Percentiles rank a stretch among this genome's conserved stretches.
Conservation (phyloP, 2,888 invertebrate species). For the Tachina lurida region DNA sequence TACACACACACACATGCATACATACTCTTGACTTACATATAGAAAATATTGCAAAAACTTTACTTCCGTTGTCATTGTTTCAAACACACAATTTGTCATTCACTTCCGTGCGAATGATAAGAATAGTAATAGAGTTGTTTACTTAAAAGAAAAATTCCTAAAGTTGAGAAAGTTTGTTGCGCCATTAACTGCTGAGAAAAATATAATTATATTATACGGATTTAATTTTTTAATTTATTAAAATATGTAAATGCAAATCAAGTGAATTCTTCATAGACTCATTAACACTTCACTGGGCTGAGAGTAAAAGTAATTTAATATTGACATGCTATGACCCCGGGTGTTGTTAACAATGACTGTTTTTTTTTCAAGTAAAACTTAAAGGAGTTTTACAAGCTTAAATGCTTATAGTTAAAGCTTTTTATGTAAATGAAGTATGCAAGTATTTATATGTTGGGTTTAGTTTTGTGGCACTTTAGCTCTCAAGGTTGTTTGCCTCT, state of each 20-base stretch:
- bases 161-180: background rate
- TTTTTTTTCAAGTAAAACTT: background rate
- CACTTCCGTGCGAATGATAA: constrained; percentile 25
- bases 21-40: background rate
- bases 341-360: background rate
- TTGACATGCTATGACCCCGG: constrained; percentile 34
- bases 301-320: constrained; percentile 23
- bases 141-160: background rate
- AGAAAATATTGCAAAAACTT: background rate
- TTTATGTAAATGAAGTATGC: background rate
- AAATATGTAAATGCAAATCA: constrained; percentile 12
- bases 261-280: constrained; percentile 16
- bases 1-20: background rate
- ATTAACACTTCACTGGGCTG: constrained; percentile 16
- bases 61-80: constrained; percentile 50
- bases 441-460: background rate
- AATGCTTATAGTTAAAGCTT: background rate
- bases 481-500: constrained; percentile 29
- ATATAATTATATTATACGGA: background rate
- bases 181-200: background rate
- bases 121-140: background rate
- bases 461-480: constrained; percentile 17
- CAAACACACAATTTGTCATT: constrained; percentile 54
- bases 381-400: background rate
- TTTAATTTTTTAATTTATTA: background rate